Evolutionary conservation across 2,113 vertebrate species (phyloP), one percentile per base, ranked within the genome.

Genomic region (Anguilla rostrata): DNA sequence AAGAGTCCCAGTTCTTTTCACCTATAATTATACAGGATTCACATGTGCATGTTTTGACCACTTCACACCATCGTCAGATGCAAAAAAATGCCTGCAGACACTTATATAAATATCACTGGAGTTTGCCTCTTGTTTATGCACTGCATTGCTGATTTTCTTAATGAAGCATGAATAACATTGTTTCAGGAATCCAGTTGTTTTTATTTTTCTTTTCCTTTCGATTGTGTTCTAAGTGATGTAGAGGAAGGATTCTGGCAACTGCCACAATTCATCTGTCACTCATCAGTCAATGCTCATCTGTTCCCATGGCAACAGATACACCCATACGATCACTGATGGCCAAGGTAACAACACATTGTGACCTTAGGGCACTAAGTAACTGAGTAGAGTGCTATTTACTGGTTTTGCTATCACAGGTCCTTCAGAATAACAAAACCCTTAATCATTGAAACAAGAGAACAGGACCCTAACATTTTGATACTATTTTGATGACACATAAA

Each of bases 221-320:
- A 81, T 81, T 86, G 56, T 86, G 60, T 11, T n/a, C 20, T 86
- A 71, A 86, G 79, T 39, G 26, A 20, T 86, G 85, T 15, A 14
- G 78, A 66, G 85, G 26, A 82, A 22, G 29, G 78, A 81, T 86
- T 82, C 40, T 8, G 39, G 79, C 22, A 63, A 20, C 78, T 40
- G 56, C 49, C 22, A 9, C 75, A 18, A 20, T 53, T 63, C 39
- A 41, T 86, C 39, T 81, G 40, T 46, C 79, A 82, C 78, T 81
- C 39, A 26, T 75, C 49, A 5, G 16, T 43, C 71, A 34, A n/a
- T 0, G 2, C 71, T 12, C 12, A 53, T 53, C 7, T 53, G 49
- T 53, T 53, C 7, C 49, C 49, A 34, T 75, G 71, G 71, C 71
- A 75, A 75, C 71, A 34, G n/a, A 29, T n/a, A 75, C 71, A 34